Evolutionary conservation across 2,797 vertebrate genomes (phyloP).

Genomic region (Xiphophorus birchmanni): DNA sequence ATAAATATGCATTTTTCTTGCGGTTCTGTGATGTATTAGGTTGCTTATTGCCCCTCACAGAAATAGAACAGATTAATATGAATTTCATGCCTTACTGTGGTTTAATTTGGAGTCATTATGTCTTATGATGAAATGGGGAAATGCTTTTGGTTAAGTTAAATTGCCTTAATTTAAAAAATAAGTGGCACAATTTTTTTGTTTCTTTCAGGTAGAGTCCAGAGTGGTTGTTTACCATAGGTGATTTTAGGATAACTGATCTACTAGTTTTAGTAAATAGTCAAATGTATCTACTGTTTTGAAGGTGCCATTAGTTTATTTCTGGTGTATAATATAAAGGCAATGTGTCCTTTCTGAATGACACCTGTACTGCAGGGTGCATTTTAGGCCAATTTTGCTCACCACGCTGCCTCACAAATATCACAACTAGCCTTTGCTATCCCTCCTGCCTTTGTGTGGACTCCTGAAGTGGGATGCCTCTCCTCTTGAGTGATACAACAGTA

Average conservation of each 20-base stretch:
- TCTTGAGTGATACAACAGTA: slow-evolving; percentile 72
- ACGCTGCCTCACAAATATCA: slow-evolving; percentile 58
- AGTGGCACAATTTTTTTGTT: neutral
- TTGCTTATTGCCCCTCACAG: slow-evolving; percentile 8
- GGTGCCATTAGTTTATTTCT: neutral
- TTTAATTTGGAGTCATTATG: slow-evolving; percentile 17
- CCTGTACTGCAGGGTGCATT: slow-evolving; percentile 27
- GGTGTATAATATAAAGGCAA: neutral
- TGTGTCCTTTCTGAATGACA: neutral
- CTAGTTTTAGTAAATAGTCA: neutral
- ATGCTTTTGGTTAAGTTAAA: slow-evolving; percentile 3
- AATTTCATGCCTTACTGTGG: slow-evolving; percentile 23
- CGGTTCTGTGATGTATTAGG: neutral
- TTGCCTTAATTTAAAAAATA: slow-evolving; percentile 3
- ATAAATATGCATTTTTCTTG: slow-evolving; percentile 3
- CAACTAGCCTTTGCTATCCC: slow-evolving; percentile 33
- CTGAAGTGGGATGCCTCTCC: slow-evolving; percentile 77
- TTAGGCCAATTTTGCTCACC: slow-evolving; percentile 38
- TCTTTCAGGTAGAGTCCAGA: too few species aligned
- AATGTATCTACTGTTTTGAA: neutral
- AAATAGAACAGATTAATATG: slow-evolving; percentile 16
- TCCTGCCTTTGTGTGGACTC: slow-evolving; percentile 57
- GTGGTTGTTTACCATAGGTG: too few species aligned
- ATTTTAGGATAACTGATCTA: neutral
- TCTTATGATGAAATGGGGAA: slow-evolving; percentile 11